A percentile compares a stretch with the other conserved stretches of the same genome.
phyloP scores from a whole-genome alignment of 1,140 invertebrate species.

The Spodoptera litura region DNA sequence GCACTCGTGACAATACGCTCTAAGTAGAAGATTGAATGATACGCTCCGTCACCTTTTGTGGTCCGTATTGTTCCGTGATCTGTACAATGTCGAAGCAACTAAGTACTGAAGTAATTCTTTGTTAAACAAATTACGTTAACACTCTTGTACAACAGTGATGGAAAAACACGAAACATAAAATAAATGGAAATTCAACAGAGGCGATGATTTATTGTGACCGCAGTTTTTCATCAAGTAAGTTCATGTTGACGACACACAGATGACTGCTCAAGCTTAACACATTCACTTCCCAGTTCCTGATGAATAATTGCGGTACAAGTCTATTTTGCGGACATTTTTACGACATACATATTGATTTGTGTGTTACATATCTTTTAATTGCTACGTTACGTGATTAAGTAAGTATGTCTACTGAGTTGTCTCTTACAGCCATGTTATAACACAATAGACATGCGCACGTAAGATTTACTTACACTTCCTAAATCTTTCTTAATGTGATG shows the following conservation, averaged over 20 bases:
- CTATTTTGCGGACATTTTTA: slow-evolving; percentile 22
- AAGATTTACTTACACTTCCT: neutral
- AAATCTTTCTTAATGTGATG: neutral
- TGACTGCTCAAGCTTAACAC: slow-evolving; percentile 44
- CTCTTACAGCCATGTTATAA: neutral
- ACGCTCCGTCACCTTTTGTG: slow-evolving; percentile 52
- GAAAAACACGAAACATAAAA: slow-evolving; percentile 22
- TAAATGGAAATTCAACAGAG: neutral
- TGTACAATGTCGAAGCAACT: slow-evolving; percentile 23
- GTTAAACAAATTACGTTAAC: slow-evolving; percentile 43
- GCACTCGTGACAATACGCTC: slow-evolving; percentile 22
- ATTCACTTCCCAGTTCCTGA: slow-evolving; percentile 37
- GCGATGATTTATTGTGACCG: slow-evolving; percentile 2
- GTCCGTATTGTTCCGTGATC: slow-evolving; percentile 49
- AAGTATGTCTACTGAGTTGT: neutral
- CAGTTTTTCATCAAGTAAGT: slow-evolving; percentile 10
- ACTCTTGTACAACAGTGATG: neutral
- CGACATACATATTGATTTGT: slow-evolving; percentile 30
- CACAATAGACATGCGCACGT: neutral
- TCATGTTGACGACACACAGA: slow-evolving; percentile 39
- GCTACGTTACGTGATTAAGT: slow-evolving; percentile 7
- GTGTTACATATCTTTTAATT: slow-evolving; percentile 20
- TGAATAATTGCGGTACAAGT: slow-evolving; percentile 28
- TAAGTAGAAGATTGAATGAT: slow-evolving; percentile 43
- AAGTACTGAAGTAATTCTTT: slow-evolving; percentile 20